phyloP scores from a whole-genome alignment of 2,113 vertebrate species.

The Pseudorasbora parva region DNA sequence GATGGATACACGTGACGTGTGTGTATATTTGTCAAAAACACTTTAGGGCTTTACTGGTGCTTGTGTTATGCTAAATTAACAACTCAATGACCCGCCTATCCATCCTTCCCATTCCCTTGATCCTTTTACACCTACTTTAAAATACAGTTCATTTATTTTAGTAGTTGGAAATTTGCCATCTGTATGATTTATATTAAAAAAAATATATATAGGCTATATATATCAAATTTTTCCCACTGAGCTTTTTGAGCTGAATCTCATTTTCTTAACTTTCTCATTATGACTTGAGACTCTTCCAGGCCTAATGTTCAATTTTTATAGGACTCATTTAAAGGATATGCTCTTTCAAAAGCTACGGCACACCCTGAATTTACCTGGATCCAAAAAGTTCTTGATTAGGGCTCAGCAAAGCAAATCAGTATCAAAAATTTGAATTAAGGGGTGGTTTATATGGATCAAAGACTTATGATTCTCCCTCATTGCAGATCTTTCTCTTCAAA shows the following conservation, averaged over 20 bases:
- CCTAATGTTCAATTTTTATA: not conserved
- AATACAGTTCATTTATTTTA: constrained; percentile 14
- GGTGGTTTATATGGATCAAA: not conserved
- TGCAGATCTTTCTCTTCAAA: not conserved
- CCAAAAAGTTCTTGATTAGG: not conserved
- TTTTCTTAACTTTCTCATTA: constrained; percentile 18
- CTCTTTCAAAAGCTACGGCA: not conserved
- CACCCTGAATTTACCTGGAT: not conserved
- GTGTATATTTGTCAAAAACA: not conserved
- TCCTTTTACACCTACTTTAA: constrained; percentile 4
- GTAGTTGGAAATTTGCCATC: not conserved
- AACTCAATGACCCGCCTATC: constrained; percentile 1
- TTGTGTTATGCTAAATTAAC: not conserved
- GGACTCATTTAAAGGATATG: not conserved
- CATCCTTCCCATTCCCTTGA: not conserved
- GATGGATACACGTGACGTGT: not conserved
- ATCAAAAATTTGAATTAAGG: not conserved
- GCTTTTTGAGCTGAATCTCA: not conserved
- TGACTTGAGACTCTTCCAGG: not conserved
- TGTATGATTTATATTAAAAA: no score
- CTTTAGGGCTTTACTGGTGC: not conserved
- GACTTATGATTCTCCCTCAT: not conserved
- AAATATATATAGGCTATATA: no score
- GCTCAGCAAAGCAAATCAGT: not conserved
- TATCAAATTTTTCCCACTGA: not conserved